A percentile compares a stretch with the other conserved stretches of the same genome.
phyloP scores from a whole-genome alignment of 2,888 invertebrate genomes.

The Erynnis tages region DNA sequence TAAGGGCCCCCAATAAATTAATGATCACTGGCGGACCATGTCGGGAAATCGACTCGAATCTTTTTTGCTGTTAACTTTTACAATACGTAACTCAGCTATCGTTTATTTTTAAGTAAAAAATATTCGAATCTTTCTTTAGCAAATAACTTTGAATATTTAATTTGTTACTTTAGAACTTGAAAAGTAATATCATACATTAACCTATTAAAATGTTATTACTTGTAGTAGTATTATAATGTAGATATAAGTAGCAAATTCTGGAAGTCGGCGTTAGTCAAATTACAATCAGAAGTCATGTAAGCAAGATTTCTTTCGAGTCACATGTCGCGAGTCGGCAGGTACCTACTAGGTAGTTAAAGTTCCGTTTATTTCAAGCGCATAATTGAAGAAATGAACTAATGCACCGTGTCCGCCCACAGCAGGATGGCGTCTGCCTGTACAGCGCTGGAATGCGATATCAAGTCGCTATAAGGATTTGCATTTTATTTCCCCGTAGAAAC shows the following conservation, averaged over 20 bases:
- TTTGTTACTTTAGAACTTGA: too few species aligned
- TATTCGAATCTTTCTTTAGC: too few species aligned
- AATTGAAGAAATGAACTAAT: slow-evolving; percentile 61
- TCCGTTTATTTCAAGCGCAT: slow-evolving; percentile 38
- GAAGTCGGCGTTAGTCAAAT: too few species aligned
- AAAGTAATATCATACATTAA: too few species aligned
- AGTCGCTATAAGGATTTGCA: slow-evolving; percentile 25
- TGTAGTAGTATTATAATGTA: too few species aligned
- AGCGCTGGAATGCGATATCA: slow-evolving; percentile 41
- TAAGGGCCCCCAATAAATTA: background rate
- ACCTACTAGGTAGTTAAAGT: slow-evolving; percentile 19
- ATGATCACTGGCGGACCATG: background rate
- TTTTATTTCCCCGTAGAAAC: background rate
- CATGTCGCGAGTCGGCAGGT: too few species aligned
- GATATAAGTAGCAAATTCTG: too few species aligned
- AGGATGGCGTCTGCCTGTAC: slow-evolving; percentile 39
- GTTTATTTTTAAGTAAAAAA: too few species aligned
- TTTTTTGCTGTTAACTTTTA: background rate
- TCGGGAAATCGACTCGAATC: background rate
- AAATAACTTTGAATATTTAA: too few species aligned
- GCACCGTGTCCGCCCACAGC: slow-evolving; percentile 55
- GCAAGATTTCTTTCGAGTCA: too few species aligned
- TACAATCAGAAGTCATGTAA: too few species aligned
- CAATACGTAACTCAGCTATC: background rate
- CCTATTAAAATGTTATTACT: too few species aligned